Conservation (phyloP, 2,113 vertebrate genomes). For the Zapus hudsonius region DNA sequence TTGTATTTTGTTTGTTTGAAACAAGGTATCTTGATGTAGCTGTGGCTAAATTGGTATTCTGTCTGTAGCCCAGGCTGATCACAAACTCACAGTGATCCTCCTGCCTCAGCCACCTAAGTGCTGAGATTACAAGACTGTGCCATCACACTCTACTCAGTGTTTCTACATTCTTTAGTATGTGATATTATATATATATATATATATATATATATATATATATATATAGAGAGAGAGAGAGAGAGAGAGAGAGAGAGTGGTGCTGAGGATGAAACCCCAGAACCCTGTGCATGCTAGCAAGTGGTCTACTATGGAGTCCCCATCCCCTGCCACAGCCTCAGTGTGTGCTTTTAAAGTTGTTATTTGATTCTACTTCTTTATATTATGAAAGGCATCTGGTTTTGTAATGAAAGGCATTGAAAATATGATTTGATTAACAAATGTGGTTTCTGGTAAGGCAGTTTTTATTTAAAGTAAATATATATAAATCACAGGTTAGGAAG, state of each 20-base stretch:
- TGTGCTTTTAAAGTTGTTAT: constrained; percentile 55
- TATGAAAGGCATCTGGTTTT: constrained; percentile 55
- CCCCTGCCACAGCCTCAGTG: not conserved
- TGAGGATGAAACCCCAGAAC: not conserved
- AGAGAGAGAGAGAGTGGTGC: no score
- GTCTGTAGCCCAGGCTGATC: not conserved
- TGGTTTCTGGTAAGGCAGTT: constrained; percentile 47
- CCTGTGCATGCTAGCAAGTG: not conserved
- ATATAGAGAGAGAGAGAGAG: no score
- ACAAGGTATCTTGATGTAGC: not conserved
- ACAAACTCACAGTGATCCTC: not conserved
- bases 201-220: no score
- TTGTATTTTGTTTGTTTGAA: not conserved
- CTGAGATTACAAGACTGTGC: not conserved
- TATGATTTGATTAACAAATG: constrained; percentile 65
- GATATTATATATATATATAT: no score
- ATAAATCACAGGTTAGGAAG: constrained; percentile 54
- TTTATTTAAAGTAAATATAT: constrained; percentile 73
- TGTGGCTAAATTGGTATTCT: not conserved
- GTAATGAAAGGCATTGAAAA: constrained; percentile 57
- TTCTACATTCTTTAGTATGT: not conserved
- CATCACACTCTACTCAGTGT: not conserved
- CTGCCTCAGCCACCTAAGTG: not conserved
- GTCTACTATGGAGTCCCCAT: not conserved
- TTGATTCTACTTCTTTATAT: constrained; percentile 34